Percentiles rank a stretch among this genome's conserved stretches.
Evolutionary conservation across 2,797 vertebrate species (phyloP).

Genomic region (Morelia viridis): DNA sequence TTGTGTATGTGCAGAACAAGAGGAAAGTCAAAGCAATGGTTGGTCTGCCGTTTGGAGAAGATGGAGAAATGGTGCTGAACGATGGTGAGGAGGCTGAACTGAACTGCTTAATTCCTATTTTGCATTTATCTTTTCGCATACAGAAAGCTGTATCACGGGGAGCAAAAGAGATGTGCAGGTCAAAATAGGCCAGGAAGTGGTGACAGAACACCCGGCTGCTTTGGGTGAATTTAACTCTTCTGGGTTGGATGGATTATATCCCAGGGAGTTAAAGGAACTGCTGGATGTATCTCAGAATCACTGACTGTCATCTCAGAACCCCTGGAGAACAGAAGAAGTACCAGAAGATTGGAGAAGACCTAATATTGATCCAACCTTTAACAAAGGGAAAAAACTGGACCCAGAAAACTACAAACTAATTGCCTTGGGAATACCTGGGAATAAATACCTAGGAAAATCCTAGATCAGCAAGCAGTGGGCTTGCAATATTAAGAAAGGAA

Average conservation of each 20-base stretch:
- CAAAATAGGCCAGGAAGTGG: not conserved
- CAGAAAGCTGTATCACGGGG: no score
- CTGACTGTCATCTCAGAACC: no score
- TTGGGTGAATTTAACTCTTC: not conserved
- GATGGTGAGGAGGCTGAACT: not conserved
- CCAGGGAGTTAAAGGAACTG: no score
- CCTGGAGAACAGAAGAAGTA: not conserved
- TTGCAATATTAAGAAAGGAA: not conserved
- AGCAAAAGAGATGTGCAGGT: not conserved
- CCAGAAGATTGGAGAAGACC: not conserved
- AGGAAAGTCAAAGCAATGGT: not conserved
- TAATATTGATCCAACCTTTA: not conserved
- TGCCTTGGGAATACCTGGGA: not conserved
- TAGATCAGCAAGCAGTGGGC: not conserved
- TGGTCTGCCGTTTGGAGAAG: not conserved
- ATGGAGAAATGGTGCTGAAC: not conserved
- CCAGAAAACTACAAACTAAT: not conserved
- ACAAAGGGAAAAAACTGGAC: not conserved
- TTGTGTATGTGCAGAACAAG: not conserved
- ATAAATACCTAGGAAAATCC: not conserved
- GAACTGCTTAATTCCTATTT: not conserved
- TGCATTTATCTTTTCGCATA: not conserved
- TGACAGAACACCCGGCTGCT: no score
- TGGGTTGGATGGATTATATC: not conserved
- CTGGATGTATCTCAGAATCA: not conserved